A percentile compares a stretch with the other conserved stretches of the same genome.
Conservation (phyloP, 1,140 invertebrate genomes). For the Hirudo medicinalis region DNA sequence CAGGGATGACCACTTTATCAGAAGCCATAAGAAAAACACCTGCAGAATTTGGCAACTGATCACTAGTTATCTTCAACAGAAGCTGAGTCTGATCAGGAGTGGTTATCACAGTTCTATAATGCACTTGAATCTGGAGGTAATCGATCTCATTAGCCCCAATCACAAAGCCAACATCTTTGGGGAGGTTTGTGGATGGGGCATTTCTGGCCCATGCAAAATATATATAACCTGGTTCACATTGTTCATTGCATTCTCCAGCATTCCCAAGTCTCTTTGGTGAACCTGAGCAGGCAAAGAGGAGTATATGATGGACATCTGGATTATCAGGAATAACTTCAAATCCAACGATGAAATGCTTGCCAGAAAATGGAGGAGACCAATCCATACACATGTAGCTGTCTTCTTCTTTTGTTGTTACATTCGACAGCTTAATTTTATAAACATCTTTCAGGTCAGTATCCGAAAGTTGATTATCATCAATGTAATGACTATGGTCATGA, state of each 20-base stretch:
- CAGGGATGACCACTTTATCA: neutral
- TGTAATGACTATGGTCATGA: no score
- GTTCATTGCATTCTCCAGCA: neutral
- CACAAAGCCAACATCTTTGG: conserved; percentile 13
- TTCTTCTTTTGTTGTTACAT: conserved; percentile 1
- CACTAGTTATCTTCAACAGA: neutral
- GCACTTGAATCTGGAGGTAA: neutral
- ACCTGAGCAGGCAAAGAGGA: conserved; percentile 1
- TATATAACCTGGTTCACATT: neutral
- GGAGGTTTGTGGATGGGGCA: conserved; percentile 11
- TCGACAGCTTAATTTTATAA: neutral
- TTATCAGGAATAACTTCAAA: conserved; percentile 10
- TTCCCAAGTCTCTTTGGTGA: neutral
- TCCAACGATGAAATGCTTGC: neutral
- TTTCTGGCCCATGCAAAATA: conserved; percentile 17
- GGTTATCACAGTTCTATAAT: neutral
- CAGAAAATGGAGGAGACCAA: neutral
- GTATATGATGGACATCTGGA: conserved; percentile 1
- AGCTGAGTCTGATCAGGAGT: neutral
- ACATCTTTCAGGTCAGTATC: neutral
- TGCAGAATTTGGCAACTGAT: neutral
- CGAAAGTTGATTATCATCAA: no score
- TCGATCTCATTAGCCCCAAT: neutral
- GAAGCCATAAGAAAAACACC: neutral
- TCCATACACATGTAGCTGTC: neutral